These are phyloP conservation scores for Sminthurinus aureus DNA, from an alignment of 2,888 invertebrate genomes.

Conservation along the genomic window DNA sequence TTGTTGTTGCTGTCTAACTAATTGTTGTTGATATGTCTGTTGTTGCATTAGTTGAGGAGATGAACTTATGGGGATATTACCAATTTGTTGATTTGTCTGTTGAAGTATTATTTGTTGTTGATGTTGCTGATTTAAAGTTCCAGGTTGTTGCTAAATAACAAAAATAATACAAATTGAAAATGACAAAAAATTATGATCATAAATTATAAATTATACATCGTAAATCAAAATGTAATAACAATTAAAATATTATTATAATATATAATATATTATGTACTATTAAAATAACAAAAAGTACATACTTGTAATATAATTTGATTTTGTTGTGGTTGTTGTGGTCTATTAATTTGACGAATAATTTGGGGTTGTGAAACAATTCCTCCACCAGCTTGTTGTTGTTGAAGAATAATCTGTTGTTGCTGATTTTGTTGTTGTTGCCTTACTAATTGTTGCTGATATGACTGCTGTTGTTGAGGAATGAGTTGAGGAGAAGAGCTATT, in stretches of 20 bases:
- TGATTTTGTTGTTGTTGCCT: constrained; percentile 30
- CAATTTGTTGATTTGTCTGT: not conserved
- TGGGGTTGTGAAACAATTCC: not conserved
- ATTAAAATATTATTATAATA: no score
- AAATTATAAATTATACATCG: no score
- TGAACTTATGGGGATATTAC: not conserved
- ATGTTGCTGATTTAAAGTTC: not conserved
- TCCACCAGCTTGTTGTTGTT: not conserved
- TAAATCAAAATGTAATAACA: not conserved
- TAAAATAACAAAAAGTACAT: no score
- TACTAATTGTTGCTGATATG: constrained; percentile 20
- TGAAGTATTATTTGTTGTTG: constrained; percentile 17
- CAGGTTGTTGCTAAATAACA: not conserved
- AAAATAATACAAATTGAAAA: not conserved
- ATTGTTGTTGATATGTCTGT: constrained; percentile 13
- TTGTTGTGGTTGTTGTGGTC: not conserved
- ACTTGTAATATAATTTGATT: not conserved
- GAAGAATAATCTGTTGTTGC: constrained; percentile 23
- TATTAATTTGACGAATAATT: not conserved
- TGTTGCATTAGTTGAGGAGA: constrained; percentile 8
- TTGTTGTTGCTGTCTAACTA: constrained; percentile 26
- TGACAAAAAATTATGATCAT: not conserved
- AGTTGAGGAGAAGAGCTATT: no score
- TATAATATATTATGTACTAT: no score
- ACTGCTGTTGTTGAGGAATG: no score